phyloP scores from a whole-genome alignment of 2,888 invertebrate genomes.

The Notodonta dromedarius region DNA sequence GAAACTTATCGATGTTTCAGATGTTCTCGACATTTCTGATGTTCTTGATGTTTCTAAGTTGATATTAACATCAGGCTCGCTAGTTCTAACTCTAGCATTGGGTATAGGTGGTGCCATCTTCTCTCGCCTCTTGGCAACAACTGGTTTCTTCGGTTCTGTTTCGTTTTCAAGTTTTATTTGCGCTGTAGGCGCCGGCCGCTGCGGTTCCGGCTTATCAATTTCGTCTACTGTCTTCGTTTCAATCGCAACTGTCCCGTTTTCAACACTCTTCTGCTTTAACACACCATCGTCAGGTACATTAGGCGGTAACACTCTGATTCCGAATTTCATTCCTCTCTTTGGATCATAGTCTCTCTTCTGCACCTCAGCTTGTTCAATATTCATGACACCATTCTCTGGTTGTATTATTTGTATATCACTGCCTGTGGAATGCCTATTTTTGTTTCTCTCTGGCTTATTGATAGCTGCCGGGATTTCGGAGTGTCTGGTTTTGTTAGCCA shows the following conservation, averaged over 20 bases:
- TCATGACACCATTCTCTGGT: constrained; percentile 69
- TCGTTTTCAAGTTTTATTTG: constrained; percentile 82
- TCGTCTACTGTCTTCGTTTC: constrained; percentile 71
- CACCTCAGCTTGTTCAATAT: constrained; percentile 75
- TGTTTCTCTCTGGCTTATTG: constrained; percentile 72
- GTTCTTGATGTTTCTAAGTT: constrained; percentile 61
- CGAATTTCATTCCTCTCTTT: constrained; percentile 86
- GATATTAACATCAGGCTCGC: constrained; percentile 64
- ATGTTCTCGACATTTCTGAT: constrained; percentile 63
- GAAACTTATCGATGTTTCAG: constrained; percentile 64
- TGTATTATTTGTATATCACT: constrained; percentile 72
- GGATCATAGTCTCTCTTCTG: constrained; percentile 84
- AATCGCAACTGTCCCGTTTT: constrained; percentile 67
- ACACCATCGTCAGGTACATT: constrained; percentile 82
- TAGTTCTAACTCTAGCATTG: constrained; percentile 71
- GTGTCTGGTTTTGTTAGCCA: constrained; percentile 65
- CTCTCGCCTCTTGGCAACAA: constrained; percentile 81
- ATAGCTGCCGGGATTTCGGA: constrained; percentile 62
- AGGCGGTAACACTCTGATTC: constrained; percentile 87
- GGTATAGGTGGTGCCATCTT: constrained; percentile 80
- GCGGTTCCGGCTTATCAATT: constrained; percentile 71
- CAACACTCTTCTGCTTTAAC: constrained; percentile 71
- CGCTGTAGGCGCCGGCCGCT: constrained; percentile 58
- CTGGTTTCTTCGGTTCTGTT: constrained; percentile 73
- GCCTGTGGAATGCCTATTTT: constrained; percentile 68